phyloP scores from a whole-genome alignment of 2,888 invertebrate genomes.

The Clepsis dumicolana region DNA sequence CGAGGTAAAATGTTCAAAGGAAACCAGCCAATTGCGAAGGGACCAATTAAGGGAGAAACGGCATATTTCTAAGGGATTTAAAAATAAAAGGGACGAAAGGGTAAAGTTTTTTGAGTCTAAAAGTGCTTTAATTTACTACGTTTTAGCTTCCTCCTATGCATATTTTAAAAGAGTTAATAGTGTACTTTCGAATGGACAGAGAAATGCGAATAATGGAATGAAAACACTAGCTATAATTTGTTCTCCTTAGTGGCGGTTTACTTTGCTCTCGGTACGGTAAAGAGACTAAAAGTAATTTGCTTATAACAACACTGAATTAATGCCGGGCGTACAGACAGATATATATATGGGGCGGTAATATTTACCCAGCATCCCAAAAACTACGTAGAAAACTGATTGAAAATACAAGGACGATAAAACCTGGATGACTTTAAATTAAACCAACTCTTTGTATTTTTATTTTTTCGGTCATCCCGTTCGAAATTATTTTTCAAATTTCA shows the following conservation, averaged over 20 bases:
- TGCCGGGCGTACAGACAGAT: not conserved
- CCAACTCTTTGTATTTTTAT: no score
- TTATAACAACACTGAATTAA: slow-evolving; percentile 2
- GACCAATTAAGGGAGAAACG: slow-evolving; percentile 21
- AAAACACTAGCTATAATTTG: not conserved
- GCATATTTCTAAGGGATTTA: slow-evolving; percentile 20
- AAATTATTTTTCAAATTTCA: no score
- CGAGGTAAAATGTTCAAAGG: slow-evolving; percentile 27
- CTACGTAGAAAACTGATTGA: not conserved
- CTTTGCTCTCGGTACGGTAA: slow-evolving; percentile 1
- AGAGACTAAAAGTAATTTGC: slow-evolving; percentile 2
- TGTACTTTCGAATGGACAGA: not conserved
- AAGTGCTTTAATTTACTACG: slow-evolving; percentile 31
- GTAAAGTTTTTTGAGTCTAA: slow-evolving; percentile 4
- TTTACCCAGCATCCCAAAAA: not conserved
- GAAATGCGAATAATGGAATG: slow-evolving; percentile 23
- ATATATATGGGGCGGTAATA: not conserved
- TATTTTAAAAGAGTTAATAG: slow-evolving; percentile 11
- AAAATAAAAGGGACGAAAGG: slow-evolving; percentile 37
- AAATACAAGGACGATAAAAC: no score
- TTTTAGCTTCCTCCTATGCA: not conserved
- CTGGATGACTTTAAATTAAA: no score
- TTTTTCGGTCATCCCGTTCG: no score
- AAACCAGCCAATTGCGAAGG: slow-evolving; percentile 30
- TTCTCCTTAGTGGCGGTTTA: not conserved